Conservation (phyloP, 1,140 invertebrate genomes). For the Muscidifurax raptorellus region DNA sequence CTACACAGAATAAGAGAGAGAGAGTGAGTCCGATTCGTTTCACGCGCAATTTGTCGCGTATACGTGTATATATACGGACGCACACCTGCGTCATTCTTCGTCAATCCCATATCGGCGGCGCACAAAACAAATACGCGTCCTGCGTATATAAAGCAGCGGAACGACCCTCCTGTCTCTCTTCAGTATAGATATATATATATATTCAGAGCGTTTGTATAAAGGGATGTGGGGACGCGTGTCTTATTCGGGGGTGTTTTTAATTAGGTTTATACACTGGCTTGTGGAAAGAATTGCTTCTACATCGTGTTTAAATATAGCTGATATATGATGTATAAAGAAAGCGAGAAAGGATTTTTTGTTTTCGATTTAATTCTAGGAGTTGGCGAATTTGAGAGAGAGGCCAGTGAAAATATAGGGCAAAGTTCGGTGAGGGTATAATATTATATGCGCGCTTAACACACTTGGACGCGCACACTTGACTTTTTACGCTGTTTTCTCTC, state of each 20-base stretch:
- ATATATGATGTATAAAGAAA: neutral
- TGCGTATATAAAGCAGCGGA: conserved; percentile 45
- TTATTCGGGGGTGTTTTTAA: neutral
- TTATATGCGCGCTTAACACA: neutral
- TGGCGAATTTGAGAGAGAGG: neutral
- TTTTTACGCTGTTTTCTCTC: neutral
- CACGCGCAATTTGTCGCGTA: conserved; percentile 61
- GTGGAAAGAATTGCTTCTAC: neutral
- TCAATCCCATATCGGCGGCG: conserved; percentile 57
- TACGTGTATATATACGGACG: conserved; percentile 24
- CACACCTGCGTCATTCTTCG: conserved; percentile 63
- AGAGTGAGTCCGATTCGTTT: conserved; percentile 62
- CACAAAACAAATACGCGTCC: conserved; percentile 62
- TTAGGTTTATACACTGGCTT: neutral
- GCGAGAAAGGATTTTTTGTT: neutral
- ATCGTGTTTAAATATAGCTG: neutral
- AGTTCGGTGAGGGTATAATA: neutral
- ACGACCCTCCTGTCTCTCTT: neutral
- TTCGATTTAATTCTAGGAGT: neutral
- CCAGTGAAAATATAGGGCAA: neutral
- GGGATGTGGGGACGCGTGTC: neutral
- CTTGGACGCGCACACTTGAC: neutral
- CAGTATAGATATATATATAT: neutral
- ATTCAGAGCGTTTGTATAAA: neutral
- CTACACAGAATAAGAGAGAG: conserved; percentile 52